Evolutionary conservation across 2,113 vertebrate genomes (phyloP).

Genomic region (Mobula hypostoma): DNA sequence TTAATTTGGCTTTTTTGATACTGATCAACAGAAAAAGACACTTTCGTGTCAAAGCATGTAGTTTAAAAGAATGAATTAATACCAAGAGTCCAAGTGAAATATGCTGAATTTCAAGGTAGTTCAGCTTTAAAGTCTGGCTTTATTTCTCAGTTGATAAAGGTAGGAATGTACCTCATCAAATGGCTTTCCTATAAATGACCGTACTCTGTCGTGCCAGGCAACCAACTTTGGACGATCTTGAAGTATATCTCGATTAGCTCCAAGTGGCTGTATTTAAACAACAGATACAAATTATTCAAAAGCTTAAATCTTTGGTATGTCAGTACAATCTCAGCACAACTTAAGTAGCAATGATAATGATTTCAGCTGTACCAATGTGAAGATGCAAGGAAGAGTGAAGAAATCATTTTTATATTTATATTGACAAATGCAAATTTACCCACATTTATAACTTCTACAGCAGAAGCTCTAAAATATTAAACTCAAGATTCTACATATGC

Average conservation of each 20-base stretch:
- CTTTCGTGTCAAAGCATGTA: no score
- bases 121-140: conserved; percentile 53
- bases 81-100: neutral
- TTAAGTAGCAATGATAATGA: neutral
- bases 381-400: neutral
- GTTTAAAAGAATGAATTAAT: neutral
- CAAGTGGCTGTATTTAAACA: conserved; percentile 51
- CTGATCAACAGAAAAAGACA: no score
- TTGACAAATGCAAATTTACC: no score
- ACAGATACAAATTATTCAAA: neutral
- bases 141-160: conserved; percentile 52
- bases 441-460: no score
- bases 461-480: no score
- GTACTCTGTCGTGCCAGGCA: conserved; percentile 54
- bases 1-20: no score
- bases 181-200: conserved; percentile 46
- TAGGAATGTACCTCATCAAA: conserved; percentile 54
- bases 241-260: conserved; percentile 53
- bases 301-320: neutral
- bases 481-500: no score
- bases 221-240: conserved; percentile 50
- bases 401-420: no score
- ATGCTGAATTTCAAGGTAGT: neutral
- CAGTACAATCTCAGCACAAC: neutral
- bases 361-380: neutral